These are phyloP conservation scores for Leptodactylus fallax DNA, from an alignment of 2,797 vertebrate genomes.

Conservation along the genomic window DNA sequence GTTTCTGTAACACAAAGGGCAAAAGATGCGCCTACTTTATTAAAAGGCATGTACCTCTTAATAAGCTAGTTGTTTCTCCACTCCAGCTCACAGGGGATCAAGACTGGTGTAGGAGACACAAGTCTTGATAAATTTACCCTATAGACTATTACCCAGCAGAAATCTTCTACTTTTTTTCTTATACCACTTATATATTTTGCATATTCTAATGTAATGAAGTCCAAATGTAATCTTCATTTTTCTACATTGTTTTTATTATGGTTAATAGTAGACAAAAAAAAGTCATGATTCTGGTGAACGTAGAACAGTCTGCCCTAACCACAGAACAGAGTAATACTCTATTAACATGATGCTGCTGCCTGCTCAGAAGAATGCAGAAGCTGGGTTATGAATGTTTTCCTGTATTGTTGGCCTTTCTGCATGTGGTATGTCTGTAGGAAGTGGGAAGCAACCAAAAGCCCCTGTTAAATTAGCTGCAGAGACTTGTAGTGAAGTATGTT, in stretches of 20 bases:
- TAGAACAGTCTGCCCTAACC: neutral
- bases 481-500: slow-evolving; percentile 10
- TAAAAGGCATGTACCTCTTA: too few species aligned
- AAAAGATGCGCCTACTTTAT: too few species aligned
- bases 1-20: too few species aligned
- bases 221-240: neutral
- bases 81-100: too few species aligned
- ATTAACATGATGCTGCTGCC: slow-evolving; percentile 11
- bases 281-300: neutral
- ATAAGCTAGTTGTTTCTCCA: too few species aligned
- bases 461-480: slow-evolving; percentile 1
- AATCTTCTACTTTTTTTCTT: neutral
- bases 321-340: slow-evolving; percentile 17
- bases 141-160: too few species aligned
- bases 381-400: slow-evolving; percentile 53
- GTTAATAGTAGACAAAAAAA: neutral
- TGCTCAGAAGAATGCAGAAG: slow-evolving; percentile 52
- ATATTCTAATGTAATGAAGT: neutral
- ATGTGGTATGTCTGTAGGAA: slow-evolving; percentile 46
- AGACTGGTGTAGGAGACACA: too few species aligned
- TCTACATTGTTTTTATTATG: neutral
- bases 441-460: slow-evolving; percentile 36
- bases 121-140: too few species aligned
- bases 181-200: neutral
- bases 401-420: slow-evolving; percentile 40